Evolutionary conservation across 2,797 vertebrate genomes (phyloP), one percentile per base, ranked within the genome.

Genomic region (Karalla daura): DNA sequence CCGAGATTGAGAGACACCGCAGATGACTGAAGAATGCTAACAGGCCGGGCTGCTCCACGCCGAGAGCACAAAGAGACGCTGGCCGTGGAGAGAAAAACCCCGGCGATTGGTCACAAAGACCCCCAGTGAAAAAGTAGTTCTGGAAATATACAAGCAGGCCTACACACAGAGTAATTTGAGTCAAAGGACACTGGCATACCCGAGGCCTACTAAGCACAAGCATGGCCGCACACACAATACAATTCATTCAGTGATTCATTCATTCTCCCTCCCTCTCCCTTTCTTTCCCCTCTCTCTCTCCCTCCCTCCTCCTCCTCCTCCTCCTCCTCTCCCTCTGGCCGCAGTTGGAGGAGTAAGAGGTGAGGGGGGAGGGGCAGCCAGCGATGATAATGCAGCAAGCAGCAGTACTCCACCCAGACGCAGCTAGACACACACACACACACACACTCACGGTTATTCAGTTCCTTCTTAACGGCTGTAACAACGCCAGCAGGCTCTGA

Each of bases 241-340:
- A 92, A 92, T 93, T 94, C 94, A 93, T 94, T 94, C 93, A 94
- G 87, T 84, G 88, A 87, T 92, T 93, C 92, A 85, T 92, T 93
- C 92, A 92, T 92, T 90, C 92, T 88, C 86, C 86, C 88, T 89
- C 85, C 80, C 89, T 83, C 68, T 80, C 86, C 78, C 87, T 91
- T 87, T 84, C 88, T 91, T 86, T 83, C 78, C 89, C 81, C 84
- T 85, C 81, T 53, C 83, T 83, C 90, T 87, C 89, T 86, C 81
- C 84, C 83, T 78, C 62, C 80, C 81, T 65, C 63, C 71, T 83
- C 76, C 84, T 73, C 88, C 89, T 86, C 81, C 84, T 84, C 79
- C 62, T 81, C 81, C 63, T 66, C 71, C 84, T 78, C 84, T 73
- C 82, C 88, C 86, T 85, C 89, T 85, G 83, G 83, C 86, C 68